Evolutionary conservation across 2,113 vertebrate genomes (phyloP), one percentile per base, ranked within the genome.

Genomic region (Dicrurus megarhynchus): DNA sequence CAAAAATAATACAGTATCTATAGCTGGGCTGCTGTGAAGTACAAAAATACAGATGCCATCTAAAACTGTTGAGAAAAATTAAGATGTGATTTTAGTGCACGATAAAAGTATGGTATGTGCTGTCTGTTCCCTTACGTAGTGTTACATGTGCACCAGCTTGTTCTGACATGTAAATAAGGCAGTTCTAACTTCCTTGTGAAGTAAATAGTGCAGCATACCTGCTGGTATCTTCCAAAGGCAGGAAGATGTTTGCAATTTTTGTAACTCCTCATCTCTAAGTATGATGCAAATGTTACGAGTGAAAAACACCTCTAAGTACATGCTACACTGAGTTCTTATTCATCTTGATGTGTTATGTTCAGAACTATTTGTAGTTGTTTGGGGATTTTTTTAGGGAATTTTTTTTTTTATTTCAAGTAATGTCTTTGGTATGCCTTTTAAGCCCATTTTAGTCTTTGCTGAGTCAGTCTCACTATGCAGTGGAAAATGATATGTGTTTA

Each of bases 331-430:
- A 57, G 12, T 35, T 89, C 16, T 95, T 84, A 32, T 0, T 59
- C 8, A 1, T 87, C 13, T 53, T 79, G 23, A 5, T 53, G n/a
- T 18, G 26, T 64, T 89, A 30, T 42, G 21, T 56, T 87, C 32
- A 39, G n/a, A 28, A 44, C 27, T 57, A 11, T 23, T 5, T 5
- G 18, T 70, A 75, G 52, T 52, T 30, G 7, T 67, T 91, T 60
- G 24, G 15, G 5, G 0, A 4, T 0, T 3, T 12, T 39, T 50
- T 41, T 64, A 19, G 64, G 11, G 8, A 3, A 3, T 14, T 65
- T 59, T 75, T 21, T 52, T 57, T 59, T 63, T 49, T 33, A 30
- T 64, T 90, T 39, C 28, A 16, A 82, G 30, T 22, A 30, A 13
- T 71, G 55, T 67, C 39, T 86, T 89, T 81, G 13, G 17, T 73